Percentiles rank a stretch among this genome's conserved stretches.
These are phyloP conservation scores for Circaetus gallicus DNA, from an alignment of 2,113 vertebrate species.

Conservation along the genomic window DNA sequence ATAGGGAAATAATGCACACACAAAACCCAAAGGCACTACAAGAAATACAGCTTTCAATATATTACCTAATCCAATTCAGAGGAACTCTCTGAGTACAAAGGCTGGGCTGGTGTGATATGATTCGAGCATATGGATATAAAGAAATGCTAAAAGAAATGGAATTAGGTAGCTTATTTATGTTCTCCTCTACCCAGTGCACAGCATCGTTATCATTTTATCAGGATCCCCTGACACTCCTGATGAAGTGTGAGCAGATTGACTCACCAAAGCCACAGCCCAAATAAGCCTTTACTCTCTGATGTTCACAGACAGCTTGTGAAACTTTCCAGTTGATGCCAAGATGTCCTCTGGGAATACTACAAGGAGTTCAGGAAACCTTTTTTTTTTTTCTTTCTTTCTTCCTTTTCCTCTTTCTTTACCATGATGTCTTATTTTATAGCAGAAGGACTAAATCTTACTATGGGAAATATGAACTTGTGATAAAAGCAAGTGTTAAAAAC, in stretches of 20 bases:
- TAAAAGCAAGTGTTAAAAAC: not conserved
- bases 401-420: not conserved
- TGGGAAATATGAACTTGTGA: not conserved
- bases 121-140: not conserved
- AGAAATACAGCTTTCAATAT: constrained; percentile 27
- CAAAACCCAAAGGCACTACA: not conserved
- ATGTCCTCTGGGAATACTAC: constrained; percentile 4
- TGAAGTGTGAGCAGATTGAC: constrained; percentile 45
- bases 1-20: not conserved
- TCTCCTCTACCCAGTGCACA: not conserved
- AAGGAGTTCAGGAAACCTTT: not conserved
- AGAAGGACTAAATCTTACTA: not conserved
- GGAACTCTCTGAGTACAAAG: constrained; percentile 2
- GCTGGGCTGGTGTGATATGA: not conserved
- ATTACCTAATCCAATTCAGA: not conserved
- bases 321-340: constrained; percentile 42
- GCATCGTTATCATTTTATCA: constrained; percentile 52
- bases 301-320: constrained; percentile 4
- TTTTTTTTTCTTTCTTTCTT: not conserved
- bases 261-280: not conserved
- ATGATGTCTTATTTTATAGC: not conserved
- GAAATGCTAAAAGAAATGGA: constrained; percentile 38
- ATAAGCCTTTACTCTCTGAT: not conserved
- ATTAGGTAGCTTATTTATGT: constrained; percentile 57
- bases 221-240: constrained; percentile 18